Evolutionary conservation across 2,113 vertebrate species (phyloP).

Genomic region (Gorsachius goisagi): DNA sequence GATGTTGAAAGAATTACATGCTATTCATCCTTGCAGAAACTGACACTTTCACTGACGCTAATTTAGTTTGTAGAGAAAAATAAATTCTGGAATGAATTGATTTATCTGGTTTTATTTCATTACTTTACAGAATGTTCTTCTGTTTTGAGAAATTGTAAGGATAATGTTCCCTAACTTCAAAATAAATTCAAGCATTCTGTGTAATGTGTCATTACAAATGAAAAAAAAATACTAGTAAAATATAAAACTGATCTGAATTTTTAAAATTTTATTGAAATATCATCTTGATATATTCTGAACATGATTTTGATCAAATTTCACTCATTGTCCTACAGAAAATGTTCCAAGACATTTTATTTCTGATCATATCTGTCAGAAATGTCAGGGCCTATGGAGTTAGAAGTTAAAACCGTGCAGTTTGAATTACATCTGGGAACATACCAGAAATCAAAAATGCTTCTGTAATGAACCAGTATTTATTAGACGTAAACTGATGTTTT

Average conservation of each 20-base stretch:
- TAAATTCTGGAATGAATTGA: background rate
- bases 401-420: background rate
- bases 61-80: background rate
- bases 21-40: background rate
- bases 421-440: background rate
- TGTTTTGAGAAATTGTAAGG: background rate
- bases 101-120: background rate
- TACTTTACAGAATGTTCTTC: background rate
- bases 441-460: background rate
- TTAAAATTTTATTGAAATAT: background rate
- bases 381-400: fast-evolving
- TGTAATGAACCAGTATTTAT: background rate
- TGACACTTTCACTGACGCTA: background rate
- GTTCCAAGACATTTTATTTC: background rate
- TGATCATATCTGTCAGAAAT: background rate
- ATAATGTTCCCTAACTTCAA: background rate
- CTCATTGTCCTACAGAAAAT: background rate
- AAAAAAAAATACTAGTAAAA: background rate
- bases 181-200: background rate
- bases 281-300: background rate
- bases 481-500: background rate
- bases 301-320: background rate
- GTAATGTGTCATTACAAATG: background rate
- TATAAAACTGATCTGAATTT: background rate
- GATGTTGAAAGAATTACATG: background rate